Conservation (phyloP, 2,888 invertebrate genomes). For the Terebella lapidaria region DNA sequence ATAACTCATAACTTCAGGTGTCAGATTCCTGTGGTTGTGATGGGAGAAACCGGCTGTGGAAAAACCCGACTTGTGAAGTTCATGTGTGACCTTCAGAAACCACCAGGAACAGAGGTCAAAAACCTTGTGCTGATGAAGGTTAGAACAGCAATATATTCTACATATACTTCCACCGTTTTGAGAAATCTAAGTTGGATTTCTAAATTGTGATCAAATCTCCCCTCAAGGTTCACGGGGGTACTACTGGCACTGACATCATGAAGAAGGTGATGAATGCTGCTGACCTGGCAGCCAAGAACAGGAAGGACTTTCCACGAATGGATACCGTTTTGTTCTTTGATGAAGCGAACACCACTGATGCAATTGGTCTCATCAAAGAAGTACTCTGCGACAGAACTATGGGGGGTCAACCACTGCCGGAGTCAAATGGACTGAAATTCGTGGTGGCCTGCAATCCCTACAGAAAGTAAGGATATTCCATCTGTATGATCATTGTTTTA, state of each 20-base stretch:
- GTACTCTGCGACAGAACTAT: conserved; percentile 44
- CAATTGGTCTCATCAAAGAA: conserved; percentile 46
- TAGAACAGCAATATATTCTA: conserved; percentile 10
- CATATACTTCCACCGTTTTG: background rate
- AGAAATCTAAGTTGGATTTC: no score
- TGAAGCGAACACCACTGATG: conserved; percentile 48
- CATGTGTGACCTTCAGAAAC: conserved; percentile 39
- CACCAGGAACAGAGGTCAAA: conserved; percentile 30
- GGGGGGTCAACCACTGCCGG: conserved; percentile 31
- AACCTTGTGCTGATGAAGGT: conserved; percentile 32
- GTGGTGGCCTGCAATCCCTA: conserved; percentile 49
- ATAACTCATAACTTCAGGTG: conserved; percentile 26
- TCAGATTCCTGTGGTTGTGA: conserved; percentile 47
- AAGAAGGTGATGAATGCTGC: conserved; percentile 34
- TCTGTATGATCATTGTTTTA: conserved; percentile 1
- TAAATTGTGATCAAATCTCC: no score
- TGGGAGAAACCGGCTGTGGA: conserved; percentile 51
- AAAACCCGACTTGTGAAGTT: conserved; percentile 46
- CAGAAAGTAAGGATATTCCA: conserved; percentile 42
- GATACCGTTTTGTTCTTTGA: conserved; percentile 46
- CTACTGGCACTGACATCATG: conserved; percentile 36
- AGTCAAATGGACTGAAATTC: conserved; percentile 33
- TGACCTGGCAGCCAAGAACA: conserved; percentile 31
- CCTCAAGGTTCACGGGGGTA: conserved; percentile 44
- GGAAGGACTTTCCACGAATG: conserved; percentile 19